phyloP scores from a whole-genome alignment of 2,113 vertebrate species.

The Dipodomys merriami region DNA sequence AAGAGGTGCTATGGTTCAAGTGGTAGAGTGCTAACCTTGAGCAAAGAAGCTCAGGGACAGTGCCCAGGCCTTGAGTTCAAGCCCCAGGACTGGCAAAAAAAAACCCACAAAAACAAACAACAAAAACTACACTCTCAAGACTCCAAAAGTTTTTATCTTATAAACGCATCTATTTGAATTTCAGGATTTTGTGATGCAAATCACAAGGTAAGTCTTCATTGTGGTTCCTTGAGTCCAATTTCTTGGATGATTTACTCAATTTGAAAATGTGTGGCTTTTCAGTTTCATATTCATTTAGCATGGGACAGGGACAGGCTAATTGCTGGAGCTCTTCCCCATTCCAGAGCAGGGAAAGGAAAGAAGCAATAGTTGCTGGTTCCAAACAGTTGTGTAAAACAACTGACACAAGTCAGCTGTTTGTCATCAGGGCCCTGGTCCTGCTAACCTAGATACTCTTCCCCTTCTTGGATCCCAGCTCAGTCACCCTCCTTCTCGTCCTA shows the following conservation, averaged over 20 bases:
- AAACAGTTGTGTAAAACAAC: too few relatives aligned
- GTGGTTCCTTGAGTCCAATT: background rate
- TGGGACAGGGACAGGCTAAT: background rate
- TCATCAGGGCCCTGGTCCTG: background rate
- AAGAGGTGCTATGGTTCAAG: too few relatives aligned
- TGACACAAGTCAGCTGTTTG: too few relatives aligned
- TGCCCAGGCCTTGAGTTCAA: too few relatives aligned
- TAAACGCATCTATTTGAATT: background rate
- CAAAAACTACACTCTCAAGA: background rate
- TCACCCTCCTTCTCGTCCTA: background rate
- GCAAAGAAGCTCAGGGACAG: too few relatives aligned
- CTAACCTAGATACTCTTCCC: too few relatives aligned
- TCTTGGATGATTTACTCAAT: background rate
- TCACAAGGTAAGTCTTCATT: background rate
- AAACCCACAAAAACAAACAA: too few relatives aligned
- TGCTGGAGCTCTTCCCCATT: background rate
- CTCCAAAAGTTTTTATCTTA: background rate
- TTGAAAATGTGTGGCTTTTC: background rate
- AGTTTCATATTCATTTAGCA: background rate
- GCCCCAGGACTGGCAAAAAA: too few relatives aligned
- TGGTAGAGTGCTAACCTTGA: too few relatives aligned
- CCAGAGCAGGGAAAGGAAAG: background rate
- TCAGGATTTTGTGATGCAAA: background rate
- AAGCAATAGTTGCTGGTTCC: background rate
- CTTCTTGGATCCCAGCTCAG: too few relatives aligned